A percentile compares a stretch with the other conserved stretches of the same genome.
phyloP scores from a whole-genome alignment of 2,888 invertebrate species.

The Anarsia innoxiella region DNA sequence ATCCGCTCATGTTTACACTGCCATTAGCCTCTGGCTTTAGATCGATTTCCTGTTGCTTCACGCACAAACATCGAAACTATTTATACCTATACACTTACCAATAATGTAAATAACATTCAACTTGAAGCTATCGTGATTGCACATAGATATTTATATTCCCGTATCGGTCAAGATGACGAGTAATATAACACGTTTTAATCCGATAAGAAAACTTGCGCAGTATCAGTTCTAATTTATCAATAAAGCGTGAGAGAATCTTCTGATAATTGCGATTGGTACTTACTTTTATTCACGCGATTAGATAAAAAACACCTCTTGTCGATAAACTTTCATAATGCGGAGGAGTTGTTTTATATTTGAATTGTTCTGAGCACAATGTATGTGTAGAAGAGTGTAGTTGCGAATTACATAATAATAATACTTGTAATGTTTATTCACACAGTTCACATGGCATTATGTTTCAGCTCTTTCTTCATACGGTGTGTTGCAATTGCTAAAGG shows the following conservation, averaged over 20 bases:
- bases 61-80: conserved; percentile 9
- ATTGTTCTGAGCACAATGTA: too few species aligned
- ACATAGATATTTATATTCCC: background rate
- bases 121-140: background rate
- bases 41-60: conserved; percentile 41
- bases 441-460: conserved; percentile 25
- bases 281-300: conserved; percentile 9
- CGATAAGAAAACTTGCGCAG: conserved; percentile 7
- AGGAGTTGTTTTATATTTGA: too few species aligned
- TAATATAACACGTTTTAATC: conserved; percentile 8
- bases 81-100: conserved; percentile 1
- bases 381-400: too few species aligned
- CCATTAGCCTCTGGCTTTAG: conserved; percentile 37
- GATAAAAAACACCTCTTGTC: conserved; percentile 2
- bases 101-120: background rate
- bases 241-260: conserved; percentile 8
- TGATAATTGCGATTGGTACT: conserved; percentile 4
- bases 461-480: conserved; percentile 29
- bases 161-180: conserved; percentile 6
- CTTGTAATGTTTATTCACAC: conserved; percentile 18
- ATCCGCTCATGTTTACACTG: conserved; percentile 33
- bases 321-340: conserved; percentile 3
- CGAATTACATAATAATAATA: conserved; percentile 9
- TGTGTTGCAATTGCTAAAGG: conserved; percentile 38
- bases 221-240: conserved; percentile 8